Percentiles rank a stretch among this genome's conserved stretches.
These are phyloP conservation scores for Eurypyga helias DNA, from an alignment of 2,113 vertebrate genomes.

Conservation along the genomic window DNA sequence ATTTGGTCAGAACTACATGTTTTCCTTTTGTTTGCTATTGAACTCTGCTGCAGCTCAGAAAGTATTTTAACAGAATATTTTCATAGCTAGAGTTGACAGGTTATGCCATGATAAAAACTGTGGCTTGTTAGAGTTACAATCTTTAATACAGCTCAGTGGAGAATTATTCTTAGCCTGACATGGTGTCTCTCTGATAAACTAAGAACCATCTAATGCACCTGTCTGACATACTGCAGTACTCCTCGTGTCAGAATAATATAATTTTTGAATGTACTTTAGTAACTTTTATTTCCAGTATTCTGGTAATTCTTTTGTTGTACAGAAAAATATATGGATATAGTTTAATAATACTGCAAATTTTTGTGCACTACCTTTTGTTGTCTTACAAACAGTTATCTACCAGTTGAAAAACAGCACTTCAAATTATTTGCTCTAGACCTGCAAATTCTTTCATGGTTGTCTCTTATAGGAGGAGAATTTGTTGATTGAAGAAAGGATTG, in stretches of 20 bases:
- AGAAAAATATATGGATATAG: not conserved
- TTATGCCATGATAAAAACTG: not conserved
- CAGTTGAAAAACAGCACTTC: not conserved
- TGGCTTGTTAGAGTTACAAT: not conserved
- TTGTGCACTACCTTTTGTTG: not conserved
- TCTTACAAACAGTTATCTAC: not conserved
- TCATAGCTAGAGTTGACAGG: not conserved
- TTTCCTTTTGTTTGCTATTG: slow-evolving; percentile 14
- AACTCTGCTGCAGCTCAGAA: not conserved
- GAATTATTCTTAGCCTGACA: not conserved
- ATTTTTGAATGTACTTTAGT: not conserved
- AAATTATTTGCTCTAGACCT: not conserved
- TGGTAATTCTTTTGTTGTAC: not conserved
- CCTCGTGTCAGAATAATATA: not conserved
- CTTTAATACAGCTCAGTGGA: not conserved
- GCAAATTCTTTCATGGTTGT: not conserved
- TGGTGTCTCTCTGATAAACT: not conserved
- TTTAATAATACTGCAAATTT: not conserved
- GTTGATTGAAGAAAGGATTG: not conserved
- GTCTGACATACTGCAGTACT: not conserved
- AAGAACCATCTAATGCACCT: not conserved
- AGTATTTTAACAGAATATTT: not conserved
- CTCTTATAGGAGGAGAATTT: not conserved
- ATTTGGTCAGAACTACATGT: not conserved
- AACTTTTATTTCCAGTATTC: not conserved